Evolutionary conservation across 2,113 vertebrate species (phyloP), one percentile per base, ranked within the genome.

Genomic region (Gymnarchus niloticus): DNA sequence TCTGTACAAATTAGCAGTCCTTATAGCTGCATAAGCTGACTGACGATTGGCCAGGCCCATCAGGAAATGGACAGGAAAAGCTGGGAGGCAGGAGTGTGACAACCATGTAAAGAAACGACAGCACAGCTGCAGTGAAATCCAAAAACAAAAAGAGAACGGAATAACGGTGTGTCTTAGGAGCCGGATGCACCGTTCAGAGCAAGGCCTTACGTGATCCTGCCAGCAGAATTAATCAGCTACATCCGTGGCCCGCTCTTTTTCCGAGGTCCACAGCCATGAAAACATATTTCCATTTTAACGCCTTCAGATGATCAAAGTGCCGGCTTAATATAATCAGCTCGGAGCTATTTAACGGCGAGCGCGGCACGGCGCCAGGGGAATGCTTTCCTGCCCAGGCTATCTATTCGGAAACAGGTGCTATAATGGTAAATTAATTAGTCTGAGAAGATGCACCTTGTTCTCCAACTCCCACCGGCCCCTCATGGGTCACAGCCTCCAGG

Each of bases 401-500:
- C 97, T 96, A 95, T 96, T 96, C 95, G 94, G 95, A 97, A 99
- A 98, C 97, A 99, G 98, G 97, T 99, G 98, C 97, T 97, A 96
- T 96, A 96, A 97, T 96, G 95, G 96, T 97, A 99, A 99, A 99
- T 99, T 99, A 99, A 99, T 99, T 99, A 99, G 97, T 96, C 95
- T 94, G 95, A 95, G 95, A 94, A 97, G 96, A 96, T 97, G 96
- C 95, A 96, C 97, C 96, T 98, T 98, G 97, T 98, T 97, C 96
- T 95, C 93, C 90, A 94, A 95, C 95, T 94, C 95, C 92, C 91
- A 95, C 96, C 95, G 96, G 96, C 95, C 94, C 93, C 94, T 94
- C 94, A 95, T 12, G 95, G 95, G 95, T 96, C 96, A 95, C 93
- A 94, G 94, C 95, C 95, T 96, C 93, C 89, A 95, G 95, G 96